Evolutionary conservation across 2,113 vertebrate species (phyloP).

Genomic region (Xiphophorus maculatus): DNA sequence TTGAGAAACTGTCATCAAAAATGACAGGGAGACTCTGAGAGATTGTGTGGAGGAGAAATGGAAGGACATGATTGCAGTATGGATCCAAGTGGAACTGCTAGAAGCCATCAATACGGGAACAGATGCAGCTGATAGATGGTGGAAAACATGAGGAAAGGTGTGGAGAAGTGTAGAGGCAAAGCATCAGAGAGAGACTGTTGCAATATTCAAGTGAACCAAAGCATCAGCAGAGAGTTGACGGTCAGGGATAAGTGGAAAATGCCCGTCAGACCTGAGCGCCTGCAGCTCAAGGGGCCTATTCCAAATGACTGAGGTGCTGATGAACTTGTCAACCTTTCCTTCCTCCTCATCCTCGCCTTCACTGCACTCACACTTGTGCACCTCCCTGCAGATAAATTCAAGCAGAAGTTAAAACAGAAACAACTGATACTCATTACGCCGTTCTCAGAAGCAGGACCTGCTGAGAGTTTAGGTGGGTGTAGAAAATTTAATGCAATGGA

Average conservation of each 20-base stretch:
- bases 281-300: constrained; percentile 16
- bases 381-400: constrained; percentile 27
- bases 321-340: constrained; percentile 37
- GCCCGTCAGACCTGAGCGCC: constrained; percentile 14
- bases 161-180: constrained; percentile 4
- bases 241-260: constrained; percentile 11
- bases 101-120: constrained; percentile 34
- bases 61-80: constrained; percentile 39
- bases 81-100: constrained; percentile 27
- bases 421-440: background rate
- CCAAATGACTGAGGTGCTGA: constrained; percentile 28
- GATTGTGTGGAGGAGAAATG: constrained; percentile 26
- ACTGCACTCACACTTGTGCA: background rate
- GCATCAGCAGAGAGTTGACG: constrained; percentile 16
- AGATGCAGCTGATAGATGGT: constrained; percentile 24
- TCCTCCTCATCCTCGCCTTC: constrained; percentile 15
- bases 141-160: constrained; percentile 5
- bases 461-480: background rate
- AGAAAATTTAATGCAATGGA: background rate
- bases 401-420: constrained; percentile 44
- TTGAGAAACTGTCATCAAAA: constrained; percentile 32
- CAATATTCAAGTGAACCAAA: constrained; percentile 44
- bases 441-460: background rate
- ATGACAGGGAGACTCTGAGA: constrained; percentile 27
- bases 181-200: constrained; percentile 15